Percentiles rank a stretch among this genome's conserved stretches.
Evolutionary conservation across 2,797 vertebrate species (phyloP).

Genomic region (Pristis pectinata): DNA sequence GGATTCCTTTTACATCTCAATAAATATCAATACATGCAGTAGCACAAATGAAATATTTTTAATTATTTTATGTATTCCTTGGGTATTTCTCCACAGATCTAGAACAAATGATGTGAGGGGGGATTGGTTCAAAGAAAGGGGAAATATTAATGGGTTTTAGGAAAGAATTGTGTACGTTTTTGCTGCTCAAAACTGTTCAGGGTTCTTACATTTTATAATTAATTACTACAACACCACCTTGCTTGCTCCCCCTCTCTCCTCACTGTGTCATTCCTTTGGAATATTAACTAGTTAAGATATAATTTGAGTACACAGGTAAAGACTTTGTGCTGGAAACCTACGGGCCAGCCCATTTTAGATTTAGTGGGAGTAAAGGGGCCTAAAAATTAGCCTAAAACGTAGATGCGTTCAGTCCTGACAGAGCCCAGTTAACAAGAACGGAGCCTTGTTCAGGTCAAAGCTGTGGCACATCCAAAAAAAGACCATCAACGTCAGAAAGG

Average conservation of each 20-base stretch:
- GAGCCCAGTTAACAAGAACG: too few species aligned
- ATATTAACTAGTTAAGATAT: not conserved
- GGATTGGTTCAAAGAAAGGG: not conserved
- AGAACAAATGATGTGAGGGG: not conserved
- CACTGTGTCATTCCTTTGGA: not conserved
- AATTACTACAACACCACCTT: not conserved
- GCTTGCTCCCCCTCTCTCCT: too few species aligned
- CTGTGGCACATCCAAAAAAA: not conserved
- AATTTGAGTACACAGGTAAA: not conserved
- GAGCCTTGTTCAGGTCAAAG: not conserved
- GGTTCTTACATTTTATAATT: not conserved
- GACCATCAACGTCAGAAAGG: not conserved
- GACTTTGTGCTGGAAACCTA: not conserved
- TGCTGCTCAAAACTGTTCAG: not conserved
- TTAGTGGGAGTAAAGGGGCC: not conserved
- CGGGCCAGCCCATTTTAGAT: not conserved
- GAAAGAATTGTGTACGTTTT: not conserved
- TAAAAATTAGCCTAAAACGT: not conserved
- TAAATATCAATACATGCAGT: not conserved
- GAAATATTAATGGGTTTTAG: not conserved
- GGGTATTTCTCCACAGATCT: not conserved
- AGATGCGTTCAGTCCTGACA: not conserved
- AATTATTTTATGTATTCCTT: not conserved
- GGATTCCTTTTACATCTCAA: not conserved
- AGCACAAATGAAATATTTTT: not conserved